Conservation (phyloP, 2,888 invertebrate species). For the Synergus itoensis region DNA sequence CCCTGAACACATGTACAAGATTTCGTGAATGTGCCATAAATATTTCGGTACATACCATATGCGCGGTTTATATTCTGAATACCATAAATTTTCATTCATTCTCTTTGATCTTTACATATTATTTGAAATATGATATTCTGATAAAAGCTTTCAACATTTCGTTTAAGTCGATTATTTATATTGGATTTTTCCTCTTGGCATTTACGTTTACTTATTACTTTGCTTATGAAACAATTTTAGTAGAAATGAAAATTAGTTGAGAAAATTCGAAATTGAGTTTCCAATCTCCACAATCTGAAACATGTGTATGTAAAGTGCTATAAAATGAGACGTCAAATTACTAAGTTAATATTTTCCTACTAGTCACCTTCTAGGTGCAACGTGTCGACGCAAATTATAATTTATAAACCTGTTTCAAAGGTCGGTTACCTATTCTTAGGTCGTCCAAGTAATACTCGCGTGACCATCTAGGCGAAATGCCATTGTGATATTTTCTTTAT, state of each 20-base stretch:
- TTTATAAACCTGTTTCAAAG: conserved; percentile 29
- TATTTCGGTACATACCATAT: conserved; percentile 12
- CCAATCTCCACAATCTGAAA: neutral
- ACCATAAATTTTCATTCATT: conserved; percentile 18
- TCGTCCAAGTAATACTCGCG: neutral
- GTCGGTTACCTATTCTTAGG: conserved; percentile 24
- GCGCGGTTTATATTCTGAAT: conserved; percentile 5
- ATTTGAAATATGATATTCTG: neutral
- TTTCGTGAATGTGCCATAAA: conserved; percentile 28
- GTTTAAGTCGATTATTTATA: no score
- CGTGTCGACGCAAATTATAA: conserved; percentile 19
- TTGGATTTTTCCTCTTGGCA: no score
- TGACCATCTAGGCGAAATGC: neutral
- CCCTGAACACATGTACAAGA: conserved; percentile 10
- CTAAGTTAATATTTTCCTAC: neutral
- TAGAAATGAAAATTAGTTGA: neutral
- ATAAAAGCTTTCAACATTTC: neutral
- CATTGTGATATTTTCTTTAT: conserved; percentile 4
- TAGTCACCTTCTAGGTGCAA: conserved; percentile 17
- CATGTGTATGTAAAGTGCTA: neutral
- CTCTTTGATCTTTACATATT: conserved; percentile 28
- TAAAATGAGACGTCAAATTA: conserved; percentile 16
- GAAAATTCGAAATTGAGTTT: neutral
- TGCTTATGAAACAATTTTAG: no score
- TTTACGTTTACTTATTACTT: no score